phyloP scores from a whole-genome alignment of 2,113 vertebrate genomes.

The Okapia johnstoni region DNA sequence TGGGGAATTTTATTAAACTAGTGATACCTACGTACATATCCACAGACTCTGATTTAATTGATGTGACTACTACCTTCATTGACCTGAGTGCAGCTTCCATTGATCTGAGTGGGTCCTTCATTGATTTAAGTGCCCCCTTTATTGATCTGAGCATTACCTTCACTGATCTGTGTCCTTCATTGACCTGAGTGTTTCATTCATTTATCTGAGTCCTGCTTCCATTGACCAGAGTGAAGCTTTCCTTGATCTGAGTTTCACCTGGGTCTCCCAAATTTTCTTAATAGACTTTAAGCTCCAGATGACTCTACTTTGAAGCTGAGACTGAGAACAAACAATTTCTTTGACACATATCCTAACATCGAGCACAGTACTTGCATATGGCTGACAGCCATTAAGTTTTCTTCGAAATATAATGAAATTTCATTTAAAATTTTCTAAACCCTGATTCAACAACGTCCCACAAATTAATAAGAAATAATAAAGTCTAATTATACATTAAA shows the following conservation, averaged over 20 bases:
- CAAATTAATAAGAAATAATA: constrained; percentile 44
- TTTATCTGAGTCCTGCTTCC: not conserved
- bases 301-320: not conserved
- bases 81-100: not conserved
- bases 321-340: not conserved
- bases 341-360: not conserved
- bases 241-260: not conserved
- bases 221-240: not conserved
- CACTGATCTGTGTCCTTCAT: not conserved
- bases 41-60: not conserved
- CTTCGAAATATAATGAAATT: not conserved
- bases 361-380: not conserved
- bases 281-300: not conserved
- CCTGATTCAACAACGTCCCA: not conserved
- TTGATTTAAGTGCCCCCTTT: not conserved
- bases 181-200: not conserved
- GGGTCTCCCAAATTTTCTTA: not conserved
- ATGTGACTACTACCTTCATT: not conserved
- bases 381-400: not conserved
- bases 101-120: not conserved
- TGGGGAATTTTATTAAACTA: not conserved
- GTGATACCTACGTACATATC: not conserved
- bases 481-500: constrained; percentile 14
- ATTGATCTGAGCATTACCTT: not conserved
- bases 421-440: constrained; percentile 40